phyloP scores from a whole-genome alignment of 2,888 invertebrate genomes.

The Cryptus viduatorius region DNA sequence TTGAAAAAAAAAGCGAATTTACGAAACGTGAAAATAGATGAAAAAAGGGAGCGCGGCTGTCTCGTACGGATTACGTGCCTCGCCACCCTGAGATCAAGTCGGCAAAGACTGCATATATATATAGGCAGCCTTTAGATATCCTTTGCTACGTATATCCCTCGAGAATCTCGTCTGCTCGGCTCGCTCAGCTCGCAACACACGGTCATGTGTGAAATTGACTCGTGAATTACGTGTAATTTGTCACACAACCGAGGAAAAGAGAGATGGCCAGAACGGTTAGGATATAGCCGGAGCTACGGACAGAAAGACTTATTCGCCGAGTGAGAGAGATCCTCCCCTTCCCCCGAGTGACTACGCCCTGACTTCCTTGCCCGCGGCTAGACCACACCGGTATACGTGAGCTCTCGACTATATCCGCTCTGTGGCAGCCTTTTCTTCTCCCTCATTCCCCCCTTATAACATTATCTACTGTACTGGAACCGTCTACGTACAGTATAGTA shows the following conservation, averaged over 20 bases:
- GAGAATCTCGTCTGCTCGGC: constrained; percentile 28
- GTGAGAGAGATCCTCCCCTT: constrained; percentile 8
- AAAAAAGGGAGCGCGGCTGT: neutral
- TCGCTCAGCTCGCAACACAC: constrained; percentile 63
- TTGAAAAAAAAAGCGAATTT: constrained; percentile 19
- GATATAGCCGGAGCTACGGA: constrained; percentile 41
- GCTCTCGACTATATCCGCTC: constrained; percentile 50
- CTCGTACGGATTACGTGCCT: constrained; percentile 60
- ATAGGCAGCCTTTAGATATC: constrained; percentile 30
- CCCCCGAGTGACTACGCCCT: constrained; percentile 44
- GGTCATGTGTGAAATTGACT: constrained; percentile 81
- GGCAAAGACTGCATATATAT: constrained; percentile 30
- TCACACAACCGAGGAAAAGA: constrained; percentile 72
- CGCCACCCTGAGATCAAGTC: constrained; percentile 50
- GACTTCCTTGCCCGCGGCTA: constrained; percentile 49
- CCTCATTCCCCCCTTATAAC: constrained; percentile 5
- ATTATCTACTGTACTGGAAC: constrained; percentile 40
- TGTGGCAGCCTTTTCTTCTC: constrained; percentile 19
- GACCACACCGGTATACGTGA: constrained; percentile 50
- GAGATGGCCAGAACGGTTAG: constrained; percentile 52
- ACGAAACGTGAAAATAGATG: neutral
- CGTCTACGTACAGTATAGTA: constrained; percentile 8
- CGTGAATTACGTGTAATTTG: constrained; percentile 81
- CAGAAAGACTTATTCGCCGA: constrained; percentile 40
- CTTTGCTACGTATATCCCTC: constrained; percentile 31